Base-by-base conservation (phyloP, 1,140 invertebrate genomes). In the Diprion similis region DNA sequence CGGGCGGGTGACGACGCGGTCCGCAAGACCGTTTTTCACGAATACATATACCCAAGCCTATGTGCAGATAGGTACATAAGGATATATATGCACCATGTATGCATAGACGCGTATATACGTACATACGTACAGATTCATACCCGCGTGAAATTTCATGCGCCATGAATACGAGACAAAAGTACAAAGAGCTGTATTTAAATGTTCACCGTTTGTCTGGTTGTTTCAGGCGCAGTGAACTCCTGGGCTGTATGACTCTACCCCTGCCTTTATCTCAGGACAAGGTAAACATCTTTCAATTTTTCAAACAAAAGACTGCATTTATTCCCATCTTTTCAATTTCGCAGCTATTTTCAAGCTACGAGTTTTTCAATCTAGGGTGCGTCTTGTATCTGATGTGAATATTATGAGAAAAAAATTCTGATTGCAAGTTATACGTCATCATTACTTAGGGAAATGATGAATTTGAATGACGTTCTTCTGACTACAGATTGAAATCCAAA, bases 161-260 rank as follows among this genome's bases (percentile, higher is more conserved):
- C 11, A 59, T 17, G 24, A 37, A 59, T 17, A 59, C 11, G 51
- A 59, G 51, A 17, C 51, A 59, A 15, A 59, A 59, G 11, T 59
- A 59, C 51, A 59, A 59, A 59, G n/a, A 17, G n/a, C 51, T 8
- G 51, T 59, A 59, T 17, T 15, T 59, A 59, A 59, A 59, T 17
- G 51, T 59, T 59, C n/a, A 15, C 8, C n/a, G 51, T 59, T 17
- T 59, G 51, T 17, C n/a, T 9, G 11, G 51, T 72, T 84, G 77
- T 90, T 90, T 74, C 86, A 92, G 91, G 85, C 88, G 90, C 81
- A 92, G 91, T 83, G 91, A 93, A 79, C 90, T 92, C 82, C 85
- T 92, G 76, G 92, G 92, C 83, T 93, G 91, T 82, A 92, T 92
- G 91, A 92, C 91, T 82, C 91, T 93, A 83, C 91, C 91, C 73